Conservation (phyloP, 1,140 invertebrate genomes). For the Ylistrum balloti region DNA sequence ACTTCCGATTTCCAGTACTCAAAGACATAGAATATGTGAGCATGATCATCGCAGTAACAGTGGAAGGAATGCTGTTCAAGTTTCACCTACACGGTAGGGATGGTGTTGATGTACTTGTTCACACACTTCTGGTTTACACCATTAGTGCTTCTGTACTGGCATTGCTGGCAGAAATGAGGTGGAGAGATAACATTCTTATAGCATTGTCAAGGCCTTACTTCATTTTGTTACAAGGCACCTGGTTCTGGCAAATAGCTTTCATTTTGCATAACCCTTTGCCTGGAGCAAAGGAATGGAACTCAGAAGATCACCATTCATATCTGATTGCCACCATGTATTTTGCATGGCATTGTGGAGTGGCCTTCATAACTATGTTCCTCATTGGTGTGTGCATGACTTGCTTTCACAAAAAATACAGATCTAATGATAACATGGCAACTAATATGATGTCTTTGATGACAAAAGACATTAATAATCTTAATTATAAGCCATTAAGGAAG, state of each 20-base stretch:
- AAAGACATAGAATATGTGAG: conserved; percentile 63
- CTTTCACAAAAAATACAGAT: background rate
- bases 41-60: conserved; percentile 73
- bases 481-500: background rate
- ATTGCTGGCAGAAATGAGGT: conserved; percentile 78
- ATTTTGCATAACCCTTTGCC: conserved; percentile 82
- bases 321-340: conserved; percentile 83
- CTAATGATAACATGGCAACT: background rate
- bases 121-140: conserved; percentile 82
- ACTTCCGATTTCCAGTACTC: conserved; percentile 76
- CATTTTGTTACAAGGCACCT: conserved; percentile 83
- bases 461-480: background rate
- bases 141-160: conserved; percentile 76
- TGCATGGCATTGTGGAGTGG: conserved; percentile 62
- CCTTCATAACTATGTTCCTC: conserved; percentile 58
- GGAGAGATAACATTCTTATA: conserved; percentile 74
- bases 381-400: conserved; percentile 53
- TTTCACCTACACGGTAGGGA: conserved; percentile 83
- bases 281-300: conserved; percentile 75
- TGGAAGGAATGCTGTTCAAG: conserved; percentile 83
- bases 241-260: conserved; percentile 84
- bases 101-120: conserved; percentile 82
- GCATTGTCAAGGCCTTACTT: conserved; percentile 78
- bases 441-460: background rate
- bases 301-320: conserved; percentile 81